A percentile compares a stretch with the other conserved stretches of the same genome.
These are phyloP conservation scores for Glossosoma conforme DNA, from an alignment of 1,140 invertebrate genomes.

Conservation along the genomic window DNA sequence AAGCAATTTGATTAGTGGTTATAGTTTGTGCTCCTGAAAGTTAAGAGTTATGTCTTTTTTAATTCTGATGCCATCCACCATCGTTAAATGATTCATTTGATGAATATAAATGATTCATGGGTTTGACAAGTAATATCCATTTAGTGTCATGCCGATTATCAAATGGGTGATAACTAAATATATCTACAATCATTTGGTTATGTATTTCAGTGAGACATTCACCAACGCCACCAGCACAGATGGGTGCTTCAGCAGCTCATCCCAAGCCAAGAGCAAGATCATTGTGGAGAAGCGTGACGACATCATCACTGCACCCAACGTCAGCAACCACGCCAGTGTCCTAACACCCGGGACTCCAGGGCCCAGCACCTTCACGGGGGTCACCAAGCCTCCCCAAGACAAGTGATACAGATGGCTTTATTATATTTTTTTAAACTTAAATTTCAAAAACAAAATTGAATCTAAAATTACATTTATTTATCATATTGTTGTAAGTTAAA, in stretches of 20 bases:
- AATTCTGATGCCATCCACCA: no score
- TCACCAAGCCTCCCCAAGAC: slow-evolving; percentile 21
- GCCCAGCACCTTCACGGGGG: slow-evolving; percentile 28
- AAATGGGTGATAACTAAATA: no score
- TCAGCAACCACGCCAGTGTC: slow-evolving; percentile 52
- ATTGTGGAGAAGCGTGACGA: slow-evolving; percentile 76
- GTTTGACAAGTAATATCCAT: no score
- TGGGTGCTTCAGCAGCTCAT: slow-evolving; percentile 68
- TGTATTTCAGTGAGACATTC: slow-evolving; percentile 51
- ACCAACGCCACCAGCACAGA: slow-evolving; percentile 33
- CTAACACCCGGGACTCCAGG: slow-evolving; percentile 28
- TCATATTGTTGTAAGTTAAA: neutral
- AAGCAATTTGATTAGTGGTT: no score
- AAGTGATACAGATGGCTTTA: slow-evolving; percentile 12
- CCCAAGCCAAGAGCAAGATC: slow-evolving; percentile 75
- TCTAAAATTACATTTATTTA: neutral
- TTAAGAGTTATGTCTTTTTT: no score
- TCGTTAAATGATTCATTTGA: no score
- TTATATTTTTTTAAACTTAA: neutral
- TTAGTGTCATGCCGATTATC: no score
- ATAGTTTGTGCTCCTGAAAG: no score
- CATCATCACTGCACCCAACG: slow-evolving; percentile 59
- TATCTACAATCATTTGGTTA: no score
- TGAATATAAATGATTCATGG: no score
- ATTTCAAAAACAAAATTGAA: neutral